These are phyloP conservation scores for Petrolisthes manimaculis DNA, from an alignment of 2,888 invertebrate species.

Conservation along the genomic window DNA sequence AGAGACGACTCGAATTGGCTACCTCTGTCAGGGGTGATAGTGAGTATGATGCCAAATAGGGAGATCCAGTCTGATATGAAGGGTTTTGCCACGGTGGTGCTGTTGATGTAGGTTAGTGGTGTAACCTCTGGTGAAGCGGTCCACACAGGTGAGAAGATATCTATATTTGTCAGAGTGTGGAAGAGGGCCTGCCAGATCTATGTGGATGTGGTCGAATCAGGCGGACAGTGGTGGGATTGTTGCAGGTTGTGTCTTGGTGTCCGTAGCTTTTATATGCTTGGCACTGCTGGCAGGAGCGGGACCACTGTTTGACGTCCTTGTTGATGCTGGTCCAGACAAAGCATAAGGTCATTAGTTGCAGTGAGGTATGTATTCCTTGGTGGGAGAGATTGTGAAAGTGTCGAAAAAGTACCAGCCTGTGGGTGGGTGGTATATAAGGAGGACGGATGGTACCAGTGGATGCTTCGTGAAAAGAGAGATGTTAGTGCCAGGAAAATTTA, in stretches of 20 bases:
- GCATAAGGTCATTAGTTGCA: background rate
- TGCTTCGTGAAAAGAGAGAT: background rate
- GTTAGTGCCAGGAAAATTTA: no score
- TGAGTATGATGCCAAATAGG: no score
- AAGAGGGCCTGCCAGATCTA: background rate
- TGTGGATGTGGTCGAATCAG: slow-evolving; percentile 3
- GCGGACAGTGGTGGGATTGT: background rate
- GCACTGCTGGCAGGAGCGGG: background rate
- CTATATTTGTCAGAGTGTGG: no score
- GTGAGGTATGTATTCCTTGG: background rate
- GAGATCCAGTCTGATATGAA: no score
- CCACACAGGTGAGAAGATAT: no score
- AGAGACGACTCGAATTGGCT: no score
- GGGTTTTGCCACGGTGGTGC: no score
- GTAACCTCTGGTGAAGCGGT: no score
- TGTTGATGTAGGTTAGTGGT: no score
- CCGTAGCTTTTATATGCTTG: background rate
- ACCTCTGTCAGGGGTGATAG: no score
- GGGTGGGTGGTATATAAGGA: background rate
- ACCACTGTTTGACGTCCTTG: background rate
- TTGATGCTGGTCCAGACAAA: slow-evolving; percentile 7
- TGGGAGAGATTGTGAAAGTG: background rate
- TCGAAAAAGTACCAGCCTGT: background rate
- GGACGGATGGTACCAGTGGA: background rate
- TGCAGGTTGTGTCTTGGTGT: background rate